These are phyloP conservation scores for Mythimna vitellina DNA, from an alignment of 2,888 invertebrate species.

Conservation along the genomic window DNA sequence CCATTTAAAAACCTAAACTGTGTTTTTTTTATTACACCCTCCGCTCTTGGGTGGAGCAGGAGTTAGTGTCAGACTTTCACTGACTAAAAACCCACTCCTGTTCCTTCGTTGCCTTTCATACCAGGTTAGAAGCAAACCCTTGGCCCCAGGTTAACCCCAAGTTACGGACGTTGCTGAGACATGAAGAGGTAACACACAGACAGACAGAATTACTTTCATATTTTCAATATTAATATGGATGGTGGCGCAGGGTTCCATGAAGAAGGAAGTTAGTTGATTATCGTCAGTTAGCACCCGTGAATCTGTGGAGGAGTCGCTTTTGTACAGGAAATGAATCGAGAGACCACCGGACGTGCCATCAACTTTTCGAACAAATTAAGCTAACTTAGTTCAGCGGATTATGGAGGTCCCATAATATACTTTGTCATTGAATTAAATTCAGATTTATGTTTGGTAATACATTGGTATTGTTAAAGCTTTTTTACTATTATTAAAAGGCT, in stretches of 20 bases:
- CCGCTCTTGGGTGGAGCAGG: too few relatives aligned
- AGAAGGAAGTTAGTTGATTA: constrained; percentile 63
- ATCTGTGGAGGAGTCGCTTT: constrained; percentile 51
- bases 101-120: too few relatives aligned
- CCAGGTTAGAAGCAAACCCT: too few relatives aligned
- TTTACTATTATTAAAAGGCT: too few relatives aligned
- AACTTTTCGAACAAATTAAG: constrained; percentile 35
- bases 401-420: background rate
- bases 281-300: constrained; percentile 37
- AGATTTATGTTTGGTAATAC: too few relatives aligned
- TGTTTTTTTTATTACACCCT: too few relatives aligned
- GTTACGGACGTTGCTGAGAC: background rate
- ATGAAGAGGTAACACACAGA: background rate
- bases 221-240: background rate
- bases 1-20: too few relatives aligned
- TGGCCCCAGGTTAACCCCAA: too few relatives aligned
- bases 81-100: too few relatives aligned
- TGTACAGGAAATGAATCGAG: constrained; percentile 67
- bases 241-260: constrained; percentile 20
- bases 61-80: too few relatives aligned
- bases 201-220: background rate
- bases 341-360: constrained; percentile 49
- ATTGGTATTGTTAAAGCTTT: too few relatives aligned
- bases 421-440: constrained; percentile 7
- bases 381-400: constrained; percentile 12